Evolutionary conservation across 1,140 invertebrate species (phyloP), one percentile per base, ranked within the genome.

Genomic region (Choristoneura fumiferana): DNA sequence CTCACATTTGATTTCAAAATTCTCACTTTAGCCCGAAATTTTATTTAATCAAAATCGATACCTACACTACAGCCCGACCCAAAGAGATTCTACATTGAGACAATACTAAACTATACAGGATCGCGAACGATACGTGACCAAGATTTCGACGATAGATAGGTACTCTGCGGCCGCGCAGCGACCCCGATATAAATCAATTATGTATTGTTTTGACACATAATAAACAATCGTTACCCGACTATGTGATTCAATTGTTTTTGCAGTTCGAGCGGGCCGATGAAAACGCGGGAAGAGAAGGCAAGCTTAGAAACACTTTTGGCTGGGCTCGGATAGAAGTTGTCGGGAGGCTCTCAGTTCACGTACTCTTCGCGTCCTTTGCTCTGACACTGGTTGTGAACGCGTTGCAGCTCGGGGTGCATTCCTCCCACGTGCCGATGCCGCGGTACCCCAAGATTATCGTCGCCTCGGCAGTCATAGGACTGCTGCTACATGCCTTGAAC

Each of bases 301-400:
- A 92, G 57, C 90, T 97, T 58, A 93, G 93, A 39, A 97, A 97
- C 78, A 98, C 96, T 0, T 98, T 98, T 65, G 96, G 96, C 0
- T 98, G 96, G 96, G 95, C 96, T 0, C 91, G 96, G 54, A 94
- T 97, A 18, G 96, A 97, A 70, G 94, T 98, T 0, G 84, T 97
- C 4, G 94, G 94, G 39, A 94, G 95, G 89, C 85, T 96, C 8
- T 93, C 94, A n/a, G 95, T 95, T 36, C 95, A 94, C 76, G 93
- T 96, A 10, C 95, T 97, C 61, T 90, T 97, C 56, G 93, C 93
- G 0, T 96, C 96, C 0, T 92, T 97, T 29, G 95, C 95, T 40
- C 96, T 97, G 68, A 95, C 96, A 0, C 80, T 97, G 8, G 73
- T 96, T 0, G 93, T 97, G 0, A 96, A 97, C 80, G 93, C 95